phyloP scores from a whole-genome alignment of 2,888 invertebrate genomes.

The Heliconius erato region DNA sequence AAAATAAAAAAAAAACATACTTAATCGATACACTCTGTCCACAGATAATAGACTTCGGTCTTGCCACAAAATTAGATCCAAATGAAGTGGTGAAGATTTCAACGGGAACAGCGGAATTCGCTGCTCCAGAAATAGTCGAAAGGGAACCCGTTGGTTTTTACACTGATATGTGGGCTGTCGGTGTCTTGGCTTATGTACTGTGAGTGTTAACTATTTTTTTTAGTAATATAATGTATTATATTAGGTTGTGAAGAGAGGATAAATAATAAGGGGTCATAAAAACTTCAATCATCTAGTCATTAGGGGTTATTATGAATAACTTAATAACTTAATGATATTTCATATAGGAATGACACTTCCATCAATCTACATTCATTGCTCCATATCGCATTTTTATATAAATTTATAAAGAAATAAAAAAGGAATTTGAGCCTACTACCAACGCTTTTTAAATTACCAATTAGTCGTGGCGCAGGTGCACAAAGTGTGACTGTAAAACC shows the following conservation, averaged over 20 bases:
- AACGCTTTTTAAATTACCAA: too few relatives aligned
- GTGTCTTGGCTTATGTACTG: conserved; percentile 99
- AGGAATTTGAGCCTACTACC: too few relatives aligned
- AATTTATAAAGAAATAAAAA: too few relatives aligned
- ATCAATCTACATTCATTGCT: too few relatives aligned
- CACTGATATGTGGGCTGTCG: conserved; percentile 99
- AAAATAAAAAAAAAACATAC: not conserved
- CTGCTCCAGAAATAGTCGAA: conserved; percentile 99
- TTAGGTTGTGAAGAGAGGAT: not conserved
- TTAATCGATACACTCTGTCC: not conserved
- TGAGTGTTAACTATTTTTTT: conserved; percentile 85
- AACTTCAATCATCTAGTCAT: too few relatives aligned
- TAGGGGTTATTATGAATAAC: too few relatives aligned
- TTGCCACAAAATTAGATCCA: conserved; percentile 98
- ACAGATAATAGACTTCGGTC: conserved; percentile 98
- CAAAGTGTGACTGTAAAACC: too few relatives aligned
- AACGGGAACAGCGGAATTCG: conserved; percentile 99
- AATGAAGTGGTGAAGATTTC: conserved; percentile 99
- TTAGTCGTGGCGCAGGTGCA: too few relatives aligned
- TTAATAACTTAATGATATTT: too few relatives aligned
- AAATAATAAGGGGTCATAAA: not conserved
- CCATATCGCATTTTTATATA: too few relatives aligned
- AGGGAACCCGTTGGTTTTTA: conserved; percentile 99
- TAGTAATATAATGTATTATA: not conserved
- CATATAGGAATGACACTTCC: too few relatives aligned